Percentiles rank a stretch among this genome's conserved stretches.
Evolutionary conservation across 2,797 vertebrate genomes (phyloP).

Genomic region (Fistularia commersonii): DNA sequence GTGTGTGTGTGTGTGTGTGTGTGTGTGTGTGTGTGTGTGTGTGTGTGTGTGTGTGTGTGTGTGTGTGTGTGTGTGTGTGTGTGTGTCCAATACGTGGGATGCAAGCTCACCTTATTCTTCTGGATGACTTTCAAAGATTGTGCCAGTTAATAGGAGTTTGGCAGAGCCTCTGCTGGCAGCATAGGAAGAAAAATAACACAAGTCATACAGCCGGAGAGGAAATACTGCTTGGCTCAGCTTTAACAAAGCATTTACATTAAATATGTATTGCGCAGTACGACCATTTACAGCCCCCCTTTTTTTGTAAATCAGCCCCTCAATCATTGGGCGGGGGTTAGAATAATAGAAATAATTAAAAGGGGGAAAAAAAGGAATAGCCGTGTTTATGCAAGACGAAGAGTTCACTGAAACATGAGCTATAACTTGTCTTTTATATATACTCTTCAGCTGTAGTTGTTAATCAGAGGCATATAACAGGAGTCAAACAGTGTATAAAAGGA

Average conservation of each 20-base stretch:
- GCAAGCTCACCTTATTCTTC: constrained; percentile 51
- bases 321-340: too few species aligned
- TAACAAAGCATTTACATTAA: constrained; percentile 32
- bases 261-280: constrained; percentile 19
- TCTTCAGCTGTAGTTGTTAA: constrained; percentile 17
- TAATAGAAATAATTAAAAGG: not conserved
- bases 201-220: constrained; percentile 24
- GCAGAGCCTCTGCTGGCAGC: constrained; percentile 49
- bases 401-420: too few species aligned
- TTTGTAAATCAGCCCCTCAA: not conserved
- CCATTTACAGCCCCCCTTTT: not conserved
- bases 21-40: too few species aligned
- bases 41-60: too few species aligned
- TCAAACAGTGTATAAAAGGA: constrained; percentile 23
- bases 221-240: constrained; percentile 54
- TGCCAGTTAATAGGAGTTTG: constrained; percentile 59
- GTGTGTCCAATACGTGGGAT: constrained; percentile 37
- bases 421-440: too few species aligned
- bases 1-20: too few species aligned
- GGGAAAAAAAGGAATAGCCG: too few species aligned
- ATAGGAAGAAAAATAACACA: constrained; percentile 48
- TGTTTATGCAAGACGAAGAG: too few species aligned
- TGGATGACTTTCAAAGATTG: constrained; percentile 73
- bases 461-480: constrained; percentile 25
- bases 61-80: too few species aligned